A percentile compares a stretch with the other conserved stretches of the same genome.
Evolutionary conservation across 2,888 invertebrate species (phyloP).

Genomic region (Agrotis exclamationis): DNA sequence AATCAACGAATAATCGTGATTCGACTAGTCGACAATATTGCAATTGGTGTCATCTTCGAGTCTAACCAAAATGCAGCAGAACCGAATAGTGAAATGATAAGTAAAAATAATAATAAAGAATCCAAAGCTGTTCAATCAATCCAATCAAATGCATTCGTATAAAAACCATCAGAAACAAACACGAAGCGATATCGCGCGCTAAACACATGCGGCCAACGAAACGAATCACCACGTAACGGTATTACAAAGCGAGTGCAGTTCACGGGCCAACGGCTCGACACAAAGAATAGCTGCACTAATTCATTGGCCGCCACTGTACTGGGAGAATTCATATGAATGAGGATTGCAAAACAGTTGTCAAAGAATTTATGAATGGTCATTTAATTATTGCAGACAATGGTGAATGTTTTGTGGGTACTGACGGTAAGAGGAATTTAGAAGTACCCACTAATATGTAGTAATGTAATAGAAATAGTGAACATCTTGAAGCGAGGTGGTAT

Average conservation of each 20-base stretch:
- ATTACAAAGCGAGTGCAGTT: slow-evolving; percentile 73
- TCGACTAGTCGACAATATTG: no score
- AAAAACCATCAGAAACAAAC: slow-evolving; percentile 38
- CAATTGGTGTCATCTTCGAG: no score
- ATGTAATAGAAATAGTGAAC: slow-evolving; percentile 1
- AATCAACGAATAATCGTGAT: no score
- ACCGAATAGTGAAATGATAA: not conserved
- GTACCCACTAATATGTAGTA: not conserved
- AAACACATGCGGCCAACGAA: slow-evolving; percentile 59
- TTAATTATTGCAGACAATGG: slow-evolving; percentile 38
- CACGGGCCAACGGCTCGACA: slow-evolving; percentile 74
- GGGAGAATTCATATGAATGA: slow-evolving; percentile 54
- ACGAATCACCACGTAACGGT: slow-evolving; percentile 69
- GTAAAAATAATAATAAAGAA: slow-evolving; percentile 1
- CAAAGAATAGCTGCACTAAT: slow-evolving; percentile 70
- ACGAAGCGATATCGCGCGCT: slow-evolving; percentile 34
- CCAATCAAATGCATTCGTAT: slow-evolving; percentile 24
- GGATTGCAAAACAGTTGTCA: slow-evolving; percentile 28
- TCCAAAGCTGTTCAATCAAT: slow-evolving; percentile 11
- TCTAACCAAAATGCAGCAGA: no score
- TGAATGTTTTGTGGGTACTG: slow-evolving; percentile 13
- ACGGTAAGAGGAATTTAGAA: slow-evolving; percentile 19
- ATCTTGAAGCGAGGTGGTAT: not conserved
- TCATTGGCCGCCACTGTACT: slow-evolving; percentile 58
- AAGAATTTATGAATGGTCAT: slow-evolving; percentile 57